phyloP scores from a whole-genome alignment of 2,797 vertebrate species.

The Epinephelus awoara region DNA sequence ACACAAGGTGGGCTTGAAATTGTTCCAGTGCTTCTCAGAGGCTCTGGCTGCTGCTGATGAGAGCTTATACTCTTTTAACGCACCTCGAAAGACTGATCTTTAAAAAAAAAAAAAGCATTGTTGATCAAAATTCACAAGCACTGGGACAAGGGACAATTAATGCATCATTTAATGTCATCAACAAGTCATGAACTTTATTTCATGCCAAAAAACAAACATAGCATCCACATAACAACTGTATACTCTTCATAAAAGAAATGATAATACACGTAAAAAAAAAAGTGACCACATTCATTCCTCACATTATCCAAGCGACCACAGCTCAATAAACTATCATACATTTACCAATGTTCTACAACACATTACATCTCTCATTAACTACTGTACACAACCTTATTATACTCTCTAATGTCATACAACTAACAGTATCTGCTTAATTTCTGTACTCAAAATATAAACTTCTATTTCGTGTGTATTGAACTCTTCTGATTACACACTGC shows the following conservation, averaged over 20 bases:
- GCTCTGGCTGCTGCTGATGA: constrained; percentile 9
- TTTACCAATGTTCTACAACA: constrained; percentile 62
- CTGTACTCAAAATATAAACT: constrained; percentile 74
- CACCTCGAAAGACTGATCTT: no score
- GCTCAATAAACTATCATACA: constrained; percentile 52
- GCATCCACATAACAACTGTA: constrained; percentile 71
- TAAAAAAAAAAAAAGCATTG: no score
- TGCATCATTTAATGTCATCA: constrained; percentile 35
- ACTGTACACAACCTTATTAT: constrained; percentile 60
- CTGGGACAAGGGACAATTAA: neutral
- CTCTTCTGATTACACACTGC: constrained; percentile 42
- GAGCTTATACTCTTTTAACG: no score
- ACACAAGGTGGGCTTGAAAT: constrained; percentile 17
- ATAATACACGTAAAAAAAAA: constrained; percentile 51
- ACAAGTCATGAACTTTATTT: constrained; percentile 81
- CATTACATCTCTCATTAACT: constrained; percentile 49
- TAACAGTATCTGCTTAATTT: constrained; percentile 42
- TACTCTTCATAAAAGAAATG: constrained; percentile 61
- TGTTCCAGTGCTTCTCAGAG: constrained; percentile 19
- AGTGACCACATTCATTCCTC: constrained; percentile 60
- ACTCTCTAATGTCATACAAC: constrained; percentile 39
- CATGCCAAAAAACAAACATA: constrained; percentile 80
- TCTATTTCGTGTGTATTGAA: constrained; percentile 49
- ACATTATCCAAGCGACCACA: constrained; percentile 34
- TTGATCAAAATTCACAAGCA: constrained; percentile 9